Evolutionary conservation across 2,888 invertebrate species (phyloP), one percentile per base, ranked within the genome.

Genomic region (Meganola albula): DNA sequence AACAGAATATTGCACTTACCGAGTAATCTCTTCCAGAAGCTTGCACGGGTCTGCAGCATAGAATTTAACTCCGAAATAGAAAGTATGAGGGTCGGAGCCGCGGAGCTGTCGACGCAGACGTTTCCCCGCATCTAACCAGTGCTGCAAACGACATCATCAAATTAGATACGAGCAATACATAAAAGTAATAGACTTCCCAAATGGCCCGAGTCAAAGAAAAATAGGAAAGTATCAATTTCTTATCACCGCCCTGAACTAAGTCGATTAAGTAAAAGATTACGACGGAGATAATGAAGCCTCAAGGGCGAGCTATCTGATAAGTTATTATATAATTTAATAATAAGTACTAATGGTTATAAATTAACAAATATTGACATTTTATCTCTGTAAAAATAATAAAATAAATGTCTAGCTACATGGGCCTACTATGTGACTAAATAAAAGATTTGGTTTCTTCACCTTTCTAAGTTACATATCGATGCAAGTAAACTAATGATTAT

Each of bases 1-100:
- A n/a, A n/a, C n/a, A n/a, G n/a, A n/a, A n/a, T n/a, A n/a, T n/a
- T n/a, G n/a, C 28, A 37, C 47, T 52, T 86, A 96, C 96, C 97
- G 91, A 37, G 98, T 98, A 61, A 97, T 97, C 88, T 98, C 98
- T 84, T 98, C 98, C 40, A 95, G 88, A 39, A 98, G 88, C 75
- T 97, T 97, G 87, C 97, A 97, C 1, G 98, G 98, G 85, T 98
- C 98, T 1, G 96, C 96, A 2, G 97, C 96, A 80, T 98, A 98
- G 80, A 97, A 98, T 83, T 98, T 98, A 44, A 98, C 97, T 37
- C 97, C 97, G 72, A 98, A 97, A 82, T 98, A 98, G 58, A 98
- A 91, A 36, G 95, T 96, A 77, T 94, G 93, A 16, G 93, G 90
- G 60, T 89, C 89, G 27, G 88, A 87, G 12, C 90, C 90, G 77